Conservation (phyloP, 2,113 vertebrate species). For the Cyrtonyx montezumae region DNA sequence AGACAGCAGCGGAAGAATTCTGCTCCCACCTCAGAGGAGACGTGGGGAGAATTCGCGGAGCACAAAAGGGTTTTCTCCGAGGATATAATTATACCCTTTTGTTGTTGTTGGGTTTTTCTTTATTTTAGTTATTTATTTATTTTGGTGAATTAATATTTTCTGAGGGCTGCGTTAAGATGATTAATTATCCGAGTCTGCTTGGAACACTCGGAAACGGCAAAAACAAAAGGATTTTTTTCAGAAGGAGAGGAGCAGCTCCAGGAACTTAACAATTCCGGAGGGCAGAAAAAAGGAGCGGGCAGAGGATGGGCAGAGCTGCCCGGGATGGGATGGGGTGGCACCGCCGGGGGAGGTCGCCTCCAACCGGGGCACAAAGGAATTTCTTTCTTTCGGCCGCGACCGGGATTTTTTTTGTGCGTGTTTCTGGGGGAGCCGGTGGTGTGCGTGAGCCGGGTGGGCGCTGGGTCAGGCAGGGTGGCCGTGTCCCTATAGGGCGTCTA, state of each 20-base stretch:
- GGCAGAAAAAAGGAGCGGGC: background rate
- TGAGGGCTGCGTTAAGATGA: constrained; percentile 35
- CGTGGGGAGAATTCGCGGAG: constrained; percentile 41
- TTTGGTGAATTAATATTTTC: constrained; percentile 45
- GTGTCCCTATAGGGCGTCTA: too few species aligned
- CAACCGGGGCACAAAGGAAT: constrained; percentile 16
- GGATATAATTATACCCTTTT: constrained; percentile 34
- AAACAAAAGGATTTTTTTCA: background rate
- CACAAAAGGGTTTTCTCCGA: constrained; percentile 61
- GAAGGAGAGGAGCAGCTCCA: constrained; percentile 11
- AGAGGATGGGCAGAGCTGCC: background rate
- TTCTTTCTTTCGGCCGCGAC: background rate
- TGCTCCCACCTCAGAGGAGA: constrained; percentile 24
- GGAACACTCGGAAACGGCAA: constrained; percentile 40
- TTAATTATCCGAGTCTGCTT: constrained; percentile 38
- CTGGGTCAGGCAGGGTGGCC: background rate
- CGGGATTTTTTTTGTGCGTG: background rate
- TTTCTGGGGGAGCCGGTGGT: background rate
- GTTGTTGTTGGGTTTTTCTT: too few species aligned
- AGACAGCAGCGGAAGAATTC: constrained; percentile 40
- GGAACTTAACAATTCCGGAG: constrained; percentile 49
- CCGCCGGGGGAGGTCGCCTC: background rate
- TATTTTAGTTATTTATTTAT: background rate
- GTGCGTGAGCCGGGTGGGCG: background rate
- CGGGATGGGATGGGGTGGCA: too few species aligned